These are phyloP conservation scores for Halcyon chelicuti DNA, from an alignment of 2,797 vertebrate species.

Conservation along the genomic window DNA sequence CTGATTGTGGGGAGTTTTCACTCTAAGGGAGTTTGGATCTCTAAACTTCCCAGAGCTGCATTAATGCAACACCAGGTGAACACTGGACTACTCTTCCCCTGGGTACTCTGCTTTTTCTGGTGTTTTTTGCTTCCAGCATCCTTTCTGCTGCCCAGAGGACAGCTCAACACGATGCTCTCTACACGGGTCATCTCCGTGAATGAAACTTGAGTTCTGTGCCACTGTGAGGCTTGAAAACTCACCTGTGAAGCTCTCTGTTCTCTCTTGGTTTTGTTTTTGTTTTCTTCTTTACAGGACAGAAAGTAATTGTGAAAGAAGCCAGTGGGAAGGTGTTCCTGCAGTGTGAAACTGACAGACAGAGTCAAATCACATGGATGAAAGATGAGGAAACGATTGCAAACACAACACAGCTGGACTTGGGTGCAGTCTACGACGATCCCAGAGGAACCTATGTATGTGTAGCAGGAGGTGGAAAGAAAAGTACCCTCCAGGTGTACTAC, in stretches of 20 bases:
- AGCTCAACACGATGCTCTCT: rapidly evolving
- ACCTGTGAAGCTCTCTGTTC: not conserved
- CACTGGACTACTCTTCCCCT: not conserved
- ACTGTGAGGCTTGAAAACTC: not conserved
- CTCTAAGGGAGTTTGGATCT: not conserved
- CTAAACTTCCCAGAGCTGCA: not conserved
- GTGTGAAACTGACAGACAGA: rapidly evolving
- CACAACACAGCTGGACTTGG: not conserved
- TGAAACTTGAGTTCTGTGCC: not conserved
- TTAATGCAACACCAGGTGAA: not conserved
- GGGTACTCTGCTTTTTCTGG: not conserved
- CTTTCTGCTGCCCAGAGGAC: not conserved
- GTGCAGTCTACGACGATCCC: not conserved
- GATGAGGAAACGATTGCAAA: rapidly evolving
- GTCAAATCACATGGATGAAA: rapidly evolving
- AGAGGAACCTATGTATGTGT: not conserved
- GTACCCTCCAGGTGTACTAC: constrained; percentile 35
- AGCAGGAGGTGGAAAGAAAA: rapidly evolving
- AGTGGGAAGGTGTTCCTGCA: constrained; percentile 9
- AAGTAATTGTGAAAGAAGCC: not conserved
- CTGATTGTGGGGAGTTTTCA: not conserved
- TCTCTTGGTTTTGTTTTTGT: too few species aligned
- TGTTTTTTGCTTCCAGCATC: rapidly evolving
- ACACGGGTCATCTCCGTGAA: rapidly evolving
- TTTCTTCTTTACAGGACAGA: not conserved